Conservation (phyloP, 2,888 invertebrate species). For the Sipha maydis region DNA sequence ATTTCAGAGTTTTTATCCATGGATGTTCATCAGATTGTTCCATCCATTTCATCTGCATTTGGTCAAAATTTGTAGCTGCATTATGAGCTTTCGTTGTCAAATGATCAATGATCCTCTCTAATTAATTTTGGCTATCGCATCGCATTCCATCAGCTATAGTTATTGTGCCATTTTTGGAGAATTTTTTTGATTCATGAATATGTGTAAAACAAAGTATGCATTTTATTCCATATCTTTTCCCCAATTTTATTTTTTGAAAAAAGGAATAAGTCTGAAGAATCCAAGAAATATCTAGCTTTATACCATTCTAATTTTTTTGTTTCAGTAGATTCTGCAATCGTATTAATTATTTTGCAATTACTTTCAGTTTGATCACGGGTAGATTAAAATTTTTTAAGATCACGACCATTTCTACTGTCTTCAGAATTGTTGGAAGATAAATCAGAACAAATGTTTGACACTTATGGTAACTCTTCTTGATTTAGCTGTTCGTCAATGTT, state of each 20-base stretch:
- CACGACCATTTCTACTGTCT: not conserved
- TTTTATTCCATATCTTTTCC: constrained; percentile 51
- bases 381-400: constrained; percentile 5
- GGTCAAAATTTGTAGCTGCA: constrained; percentile 42
- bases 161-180: constrained; percentile 60
- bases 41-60: constrained; percentile 50
- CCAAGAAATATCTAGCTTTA: constrained; percentile 54
- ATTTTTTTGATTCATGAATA: constrained; percentile 51
- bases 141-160: constrained; percentile 54
- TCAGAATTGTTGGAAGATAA: constrained; percentile 1
- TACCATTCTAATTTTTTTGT: constrained; percentile 20
- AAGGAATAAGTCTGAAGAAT: constrained; percentile 50
- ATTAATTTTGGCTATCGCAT: constrained; percentile 31
- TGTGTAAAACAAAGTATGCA: constrained; percentile 52
- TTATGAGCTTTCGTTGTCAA: constrained; percentile 47
- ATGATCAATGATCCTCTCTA: constrained; percentile 58
- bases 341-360: not conserved
- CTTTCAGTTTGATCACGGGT: not conserved
- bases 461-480: constrained; percentile 1
- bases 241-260: constrained; percentile 50
- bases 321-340: not conserved
- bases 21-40: constrained; percentile 58
- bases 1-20: constrained; percentile 54
- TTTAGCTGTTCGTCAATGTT: not conserved
- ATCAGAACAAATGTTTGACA: not conserved